A percentile compares a stretch with the other conserved stretches of the same genome.
phyloP scores from a whole-genome alignment of 2,113 vertebrate species.

The Columba janthina region DNA sequence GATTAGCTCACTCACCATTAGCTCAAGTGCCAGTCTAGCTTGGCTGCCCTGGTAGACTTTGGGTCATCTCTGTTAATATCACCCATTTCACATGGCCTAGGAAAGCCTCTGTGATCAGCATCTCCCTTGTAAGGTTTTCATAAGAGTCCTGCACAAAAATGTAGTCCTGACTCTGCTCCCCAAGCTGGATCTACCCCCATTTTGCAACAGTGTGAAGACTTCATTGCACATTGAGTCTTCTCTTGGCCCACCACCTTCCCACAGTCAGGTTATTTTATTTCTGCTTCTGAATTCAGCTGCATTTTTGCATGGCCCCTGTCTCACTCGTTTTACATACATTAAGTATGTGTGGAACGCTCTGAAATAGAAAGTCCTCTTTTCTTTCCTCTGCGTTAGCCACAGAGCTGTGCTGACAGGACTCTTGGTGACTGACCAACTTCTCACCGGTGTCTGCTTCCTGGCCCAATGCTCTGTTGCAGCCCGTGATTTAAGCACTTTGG shows the following conservation, averaged over 20 bases:
- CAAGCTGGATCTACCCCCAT: background rate
- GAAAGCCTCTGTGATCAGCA: background rate
- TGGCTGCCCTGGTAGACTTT: background rate
- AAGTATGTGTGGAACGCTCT: background rate
- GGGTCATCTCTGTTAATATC: background rate
- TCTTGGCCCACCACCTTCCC: background rate
- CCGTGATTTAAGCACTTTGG: background rate
- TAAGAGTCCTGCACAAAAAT: background rate
- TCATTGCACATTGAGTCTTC: accelerated
- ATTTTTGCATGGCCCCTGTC: background rate
- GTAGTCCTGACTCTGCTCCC: background rate
- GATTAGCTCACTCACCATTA: accelerated
- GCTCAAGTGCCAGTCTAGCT: background rate
- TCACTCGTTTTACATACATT: background rate
- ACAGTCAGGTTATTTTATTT: background rate
- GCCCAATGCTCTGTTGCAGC: background rate
- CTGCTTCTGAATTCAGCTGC: constrained; percentile 32
- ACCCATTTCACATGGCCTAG: background rate
- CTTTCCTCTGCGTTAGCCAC: background rate
- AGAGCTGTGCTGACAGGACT: background rate
- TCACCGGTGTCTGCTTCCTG: background rate
- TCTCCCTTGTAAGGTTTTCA: background rate
- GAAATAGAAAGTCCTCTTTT: constrained; percentile 15
- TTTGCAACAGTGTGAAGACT: background rate
- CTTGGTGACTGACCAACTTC: background rate